A percentile compares a stretch with the other conserved stretches of the same genome.
These are phyloP conservation scores for Siderastrea radians DNA, from an alignment of 92 coral and sea anemone genomes.

Conservation along the genomic window DNA sequence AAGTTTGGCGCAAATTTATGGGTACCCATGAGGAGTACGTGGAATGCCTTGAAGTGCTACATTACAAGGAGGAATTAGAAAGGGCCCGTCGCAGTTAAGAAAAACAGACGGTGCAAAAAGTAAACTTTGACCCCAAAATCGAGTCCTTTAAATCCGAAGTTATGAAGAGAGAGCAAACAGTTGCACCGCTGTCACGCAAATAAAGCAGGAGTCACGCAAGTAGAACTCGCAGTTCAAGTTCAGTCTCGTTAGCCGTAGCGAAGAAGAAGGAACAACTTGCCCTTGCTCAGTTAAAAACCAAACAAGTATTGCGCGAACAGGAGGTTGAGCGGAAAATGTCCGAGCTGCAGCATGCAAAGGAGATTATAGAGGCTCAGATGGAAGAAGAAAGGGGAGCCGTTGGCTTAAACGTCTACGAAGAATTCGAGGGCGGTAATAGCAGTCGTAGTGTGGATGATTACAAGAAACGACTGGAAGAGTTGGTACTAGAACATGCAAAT, in stretches of 20 bases:
- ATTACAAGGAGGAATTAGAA: conserved; percentile 1
- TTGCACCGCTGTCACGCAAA: background rate
- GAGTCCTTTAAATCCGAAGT: conserved; percentile 16
- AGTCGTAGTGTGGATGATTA: background rate
- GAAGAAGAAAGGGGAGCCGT: conserved; percentile 9
- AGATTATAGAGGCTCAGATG: conserved; percentile 17
- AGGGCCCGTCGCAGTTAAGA: conserved; percentile 8
- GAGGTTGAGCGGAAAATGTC: background rate
- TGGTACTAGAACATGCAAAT: background rate
- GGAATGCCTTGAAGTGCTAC: conserved; percentile 13
- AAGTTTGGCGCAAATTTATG: conserved; percentile 42
- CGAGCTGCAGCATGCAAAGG: conserved; percentile 1
- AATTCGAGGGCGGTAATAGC: background rate
- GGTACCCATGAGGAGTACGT: conserved; percentile 39
- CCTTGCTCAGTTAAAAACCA: conserved; percentile 11
- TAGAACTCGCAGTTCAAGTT: background rate
- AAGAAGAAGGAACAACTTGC: conserved; percentile 23
- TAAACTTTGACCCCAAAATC: conserved; percentile 19
- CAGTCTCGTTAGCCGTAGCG: background rate
- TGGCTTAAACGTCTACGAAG: conserved; percentile 11
- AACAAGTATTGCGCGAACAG: conserved; percentile 10
- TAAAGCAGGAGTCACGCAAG: background rate
- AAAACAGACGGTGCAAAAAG: conserved; percentile 48
- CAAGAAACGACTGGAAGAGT: conserved; percentile 13
- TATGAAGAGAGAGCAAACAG: background rate